Evolutionary conservation across 2,113 vertebrate species (phyloP), one percentile per base, ranked within the genome.

Genomic region (Catharus bicknelli): DNA sequence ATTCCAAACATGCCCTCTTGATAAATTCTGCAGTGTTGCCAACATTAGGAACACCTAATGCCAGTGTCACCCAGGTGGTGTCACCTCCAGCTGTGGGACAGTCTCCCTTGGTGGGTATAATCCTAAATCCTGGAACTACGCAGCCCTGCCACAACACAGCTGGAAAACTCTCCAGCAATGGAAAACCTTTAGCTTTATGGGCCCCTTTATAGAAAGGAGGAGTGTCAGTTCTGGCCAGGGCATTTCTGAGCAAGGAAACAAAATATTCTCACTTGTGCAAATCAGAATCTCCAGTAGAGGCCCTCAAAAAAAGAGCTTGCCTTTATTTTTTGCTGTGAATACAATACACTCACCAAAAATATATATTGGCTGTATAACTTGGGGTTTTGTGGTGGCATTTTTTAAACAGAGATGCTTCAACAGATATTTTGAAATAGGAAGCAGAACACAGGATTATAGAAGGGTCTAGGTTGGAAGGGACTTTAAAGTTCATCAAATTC

Each of bases 81-180:
- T 12, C 79, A 36, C 62, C 63, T 86, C 14, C 69, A 53, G n/a
- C 42, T 0, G 0, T 1, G 25, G 2, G 32, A 79, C 13, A 9
- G 17, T 5, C 27, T 45, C 23, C 48, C 42, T 38, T 29, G 9
- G 40, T 7, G 18, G 19, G n/a, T 7, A 22, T 3, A 29, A 48
- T 20, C 51, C 61, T 51, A 32, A 0, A 3, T 2, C 9, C 40
- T 5, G 3, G 11, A 57, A 43, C 50, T n/a, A 30, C 0, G 4
- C 40, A 43, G 53, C 29, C 59, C 34, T 29, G 32, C 3, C 15
- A n/a, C 26, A 23, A 22, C 34, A 19, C 23, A 77, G 54, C 20
- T 74, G 53, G 42, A 62, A 70, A 70, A 70, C 11, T n/a, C 77
- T 40, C 53, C 61, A 63, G 70, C 3, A 3, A 4, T 0, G 48